Conservation (phyloP, 1,140 invertebrate genomes). For the Scylla paramamosain region DNA sequence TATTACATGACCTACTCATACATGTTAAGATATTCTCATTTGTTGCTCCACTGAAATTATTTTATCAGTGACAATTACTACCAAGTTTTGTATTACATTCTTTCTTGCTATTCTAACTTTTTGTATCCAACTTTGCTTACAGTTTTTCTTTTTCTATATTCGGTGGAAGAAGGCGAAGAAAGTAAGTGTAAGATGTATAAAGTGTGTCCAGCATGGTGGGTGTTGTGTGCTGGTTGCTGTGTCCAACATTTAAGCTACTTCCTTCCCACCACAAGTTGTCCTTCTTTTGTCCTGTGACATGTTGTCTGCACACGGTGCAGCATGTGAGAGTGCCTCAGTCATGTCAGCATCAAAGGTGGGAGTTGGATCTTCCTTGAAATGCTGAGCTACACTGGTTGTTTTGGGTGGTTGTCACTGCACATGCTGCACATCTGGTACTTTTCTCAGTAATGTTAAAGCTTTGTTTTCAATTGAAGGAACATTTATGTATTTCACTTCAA, state of each 20-base stretch:
- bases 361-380: background rate
- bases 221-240: constrained; percentile 52
- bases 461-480: background rate
- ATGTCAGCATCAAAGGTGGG: background rate
- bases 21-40: too few species aligned
- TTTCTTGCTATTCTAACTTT: constrained; percentile 30
- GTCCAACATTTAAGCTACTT: background rate
- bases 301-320: background rate
- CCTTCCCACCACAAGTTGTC: background rate
- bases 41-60: too few species aligned
- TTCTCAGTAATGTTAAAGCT: background rate
- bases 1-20: too few species aligned
- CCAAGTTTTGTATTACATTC: background rate
- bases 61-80: too few species aligned
- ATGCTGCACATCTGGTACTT: background rate
- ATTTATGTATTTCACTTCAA: background rate
- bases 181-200: constrained; percentile 70
- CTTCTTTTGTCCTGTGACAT: background rate
- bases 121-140: constrained; percentile 69
- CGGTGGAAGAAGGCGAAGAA: constrained; percentile 75
- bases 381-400: background rate
- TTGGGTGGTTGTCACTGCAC: background rate
- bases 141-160: constrained; percentile 76
- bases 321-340: background rate
- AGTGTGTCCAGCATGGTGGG: constrained; percentile 59